Evolutionary conservation across 2,888 invertebrate species (phyloP).

Genomic region (Fabriciana adippe): DNA sequence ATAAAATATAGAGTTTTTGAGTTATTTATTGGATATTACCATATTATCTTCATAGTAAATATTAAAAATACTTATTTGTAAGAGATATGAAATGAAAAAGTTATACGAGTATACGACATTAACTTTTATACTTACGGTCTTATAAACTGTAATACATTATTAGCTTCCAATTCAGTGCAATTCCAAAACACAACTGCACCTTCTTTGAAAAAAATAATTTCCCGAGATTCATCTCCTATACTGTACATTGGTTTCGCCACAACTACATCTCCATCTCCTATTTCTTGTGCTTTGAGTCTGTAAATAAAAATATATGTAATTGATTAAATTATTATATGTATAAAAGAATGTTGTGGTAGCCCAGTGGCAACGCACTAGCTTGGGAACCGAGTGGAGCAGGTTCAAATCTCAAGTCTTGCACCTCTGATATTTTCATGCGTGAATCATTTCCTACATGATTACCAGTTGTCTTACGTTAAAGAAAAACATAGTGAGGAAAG

Average conservation of each 20-base stretch:
- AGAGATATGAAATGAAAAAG: too few relatives aligned
- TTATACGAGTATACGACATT: neutral
- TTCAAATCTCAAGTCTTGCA: too few relatives aligned
- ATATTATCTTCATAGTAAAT: too few relatives aligned
- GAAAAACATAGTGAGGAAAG: too few relatives aligned
- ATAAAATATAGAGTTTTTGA: too few relatives aligned
- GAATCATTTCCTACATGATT: too few relatives aligned
- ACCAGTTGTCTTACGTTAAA: too few relatives aligned
- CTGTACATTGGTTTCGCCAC: constrained; percentile 93
- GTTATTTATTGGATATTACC: too few relatives aligned
- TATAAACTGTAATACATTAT: constrained; percentile 89
- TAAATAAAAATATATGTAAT: constrained; percentile 15
- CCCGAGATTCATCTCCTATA: constrained; percentile 88
- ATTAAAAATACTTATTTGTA: too few relatives aligned
- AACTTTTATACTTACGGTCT: constrained; percentile 64
- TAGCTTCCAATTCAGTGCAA: constrained; percentile 89
- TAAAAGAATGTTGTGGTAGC: neutral
- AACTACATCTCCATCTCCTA: constrained; percentile 90
- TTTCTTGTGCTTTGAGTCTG: constrained; percentile 75
- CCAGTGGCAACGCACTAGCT: neutral
- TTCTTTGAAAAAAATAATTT: constrained; percentile 95
- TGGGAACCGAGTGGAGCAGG: too few relatives aligned
- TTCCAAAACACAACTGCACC: constrained; percentile 97
- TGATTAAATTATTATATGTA: neutral
- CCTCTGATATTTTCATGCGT: too few relatives aligned